phyloP scores from a whole-genome alignment of 2,797 vertebrate species.

The Lateolabrax maculatus region DNA sequence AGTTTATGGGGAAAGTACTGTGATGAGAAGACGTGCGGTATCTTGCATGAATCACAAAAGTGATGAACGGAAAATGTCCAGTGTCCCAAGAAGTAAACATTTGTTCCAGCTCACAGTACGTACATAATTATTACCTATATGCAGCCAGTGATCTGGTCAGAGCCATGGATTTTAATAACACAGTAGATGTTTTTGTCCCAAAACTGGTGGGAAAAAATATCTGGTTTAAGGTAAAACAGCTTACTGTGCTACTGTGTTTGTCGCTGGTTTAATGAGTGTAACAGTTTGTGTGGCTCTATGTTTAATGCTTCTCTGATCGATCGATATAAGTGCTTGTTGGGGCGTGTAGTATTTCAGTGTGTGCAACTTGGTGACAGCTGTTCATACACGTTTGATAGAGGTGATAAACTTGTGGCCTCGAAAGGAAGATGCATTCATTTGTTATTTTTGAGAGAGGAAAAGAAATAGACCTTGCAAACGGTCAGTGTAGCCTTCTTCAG shows the following conservation, averaged over 20 bases:
- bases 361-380: conserved; percentile 13
- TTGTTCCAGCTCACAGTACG: conserved; percentile 17
- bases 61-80: conserved; percentile 31
- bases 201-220: conserved; percentile 5
- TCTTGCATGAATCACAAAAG: conserved; percentile 28
- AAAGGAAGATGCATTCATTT: conserved; percentile 5
- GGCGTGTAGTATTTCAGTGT: conserved; percentile 34
- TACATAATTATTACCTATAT: conserved; percentile 22
- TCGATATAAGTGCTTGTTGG: conserved; percentile 32
- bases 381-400: conserved; percentile 19
- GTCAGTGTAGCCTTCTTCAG: too few species aligned
- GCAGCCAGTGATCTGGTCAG: conserved; percentile 20
- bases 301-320: conserved; percentile 36
- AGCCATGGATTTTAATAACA: conserved; percentile 30
- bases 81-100: conserved; percentile 36
- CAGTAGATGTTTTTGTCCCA: conserved; percentile 3
- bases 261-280: conserved; percentile 19
- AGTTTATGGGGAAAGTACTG: conserved; percentile 19
- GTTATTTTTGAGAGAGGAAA: not conserved
- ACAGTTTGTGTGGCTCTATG: conserved; percentile 12
- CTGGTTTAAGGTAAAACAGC: not conserved
- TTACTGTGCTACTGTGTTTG: not conserved
- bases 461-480: not conserved
- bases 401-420: not conserved
- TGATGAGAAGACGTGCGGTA: conserved; percentile 6